These are phyloP conservation scores for Amitus sp. DNA, from an alignment of 2,888 invertebrate species.

Conservation along the genomic window DNA sequence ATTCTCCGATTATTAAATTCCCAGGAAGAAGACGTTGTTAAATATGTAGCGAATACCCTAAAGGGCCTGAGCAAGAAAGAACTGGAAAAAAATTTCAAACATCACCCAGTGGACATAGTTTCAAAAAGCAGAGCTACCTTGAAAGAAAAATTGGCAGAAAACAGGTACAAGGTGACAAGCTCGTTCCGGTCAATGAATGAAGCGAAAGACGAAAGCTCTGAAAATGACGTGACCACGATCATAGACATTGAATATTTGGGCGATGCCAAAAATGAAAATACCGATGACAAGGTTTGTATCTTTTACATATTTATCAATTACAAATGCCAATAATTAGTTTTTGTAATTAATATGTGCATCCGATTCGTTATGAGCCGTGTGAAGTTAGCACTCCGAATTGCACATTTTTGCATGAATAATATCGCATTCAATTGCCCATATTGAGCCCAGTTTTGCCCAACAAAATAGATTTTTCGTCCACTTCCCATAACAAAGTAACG, in stretches of 20 bases:
- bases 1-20: conserved; percentile 40
- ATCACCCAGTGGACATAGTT: conserved; percentile 64
- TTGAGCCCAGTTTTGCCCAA: too few species aligned
- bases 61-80: conserved; percentile 67
- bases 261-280: conserved; percentile 1
- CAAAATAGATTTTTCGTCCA: too few species aligned
- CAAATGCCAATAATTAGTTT: background rate
- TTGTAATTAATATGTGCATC: background rate
- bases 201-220: conserved; percentile 40
- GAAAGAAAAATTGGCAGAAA: conserved; percentile 66
- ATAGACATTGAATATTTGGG: conserved; percentile 69
- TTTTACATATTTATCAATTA: background rate
- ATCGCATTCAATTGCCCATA: too few species aligned
- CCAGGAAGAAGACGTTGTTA: conserved; percentile 62
- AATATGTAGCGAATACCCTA: conserved; percentile 61
- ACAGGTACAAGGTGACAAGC: conserved; percentile 72
- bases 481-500: too few species aligned
- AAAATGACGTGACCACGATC: conserved; percentile 66
- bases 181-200: conserved; percentile 67
- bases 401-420: too few species aligned
- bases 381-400: too few species aligned
- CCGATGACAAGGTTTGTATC: conserved; percentile 27
- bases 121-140: conserved; percentile 66
- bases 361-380: too few species aligned
- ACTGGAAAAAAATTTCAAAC: conserved; percentile 67